These are phyloP conservation scores for Ptiloglossa arizonensis DNA, from an alignment of 1,140 invertebrate genomes.

Conservation along the genomic window DNA sequence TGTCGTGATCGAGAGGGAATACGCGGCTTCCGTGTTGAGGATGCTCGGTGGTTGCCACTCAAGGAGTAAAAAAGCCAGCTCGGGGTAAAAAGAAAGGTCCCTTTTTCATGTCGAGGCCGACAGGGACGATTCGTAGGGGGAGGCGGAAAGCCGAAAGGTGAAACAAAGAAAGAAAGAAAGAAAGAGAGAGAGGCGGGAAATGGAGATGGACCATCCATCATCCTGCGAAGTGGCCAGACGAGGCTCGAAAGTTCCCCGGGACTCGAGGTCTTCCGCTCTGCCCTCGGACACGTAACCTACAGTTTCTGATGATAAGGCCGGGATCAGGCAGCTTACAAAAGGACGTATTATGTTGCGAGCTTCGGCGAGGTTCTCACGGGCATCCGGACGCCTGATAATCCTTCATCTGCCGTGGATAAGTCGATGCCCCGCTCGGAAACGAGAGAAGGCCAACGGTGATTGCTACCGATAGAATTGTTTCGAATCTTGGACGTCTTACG, in stretches of 20 bases:
- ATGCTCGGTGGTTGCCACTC: constrained; percentile 22
- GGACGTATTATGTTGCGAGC: constrained; percentile 65
- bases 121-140: background rate
- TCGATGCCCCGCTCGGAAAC: constrained; percentile 36
- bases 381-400: constrained; percentile 61
- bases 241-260: constrained; percentile 58
- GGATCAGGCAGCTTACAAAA: constrained; percentile 64
- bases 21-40: constrained; percentile 45
- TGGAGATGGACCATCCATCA: constrained; percentile 69
- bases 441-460: constrained; percentile 33
- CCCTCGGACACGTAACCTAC: constrained; percentile 46
- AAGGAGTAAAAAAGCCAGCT: constrained; percentile 37
- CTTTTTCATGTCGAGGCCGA: constrained; percentile 20
- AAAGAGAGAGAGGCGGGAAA: constrained; percentile 26
- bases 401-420: constrained; percentile 60
- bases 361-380: constrained; percentile 60
- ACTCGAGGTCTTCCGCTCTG: constrained; percentile 27
- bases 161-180: constrained; percentile 38
- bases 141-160: constrained; percentile 14
- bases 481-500: background rate
- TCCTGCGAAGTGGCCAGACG: constrained; percentile 67
- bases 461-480: background rate
- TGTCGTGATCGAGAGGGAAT: constrained; percentile 52
- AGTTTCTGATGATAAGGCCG: constrained; percentile 64
- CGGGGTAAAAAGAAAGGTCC: background rate